Conservation (phyloP, 2,888 invertebrate genomes). For the Sarcophaga rosellei region DNA sequence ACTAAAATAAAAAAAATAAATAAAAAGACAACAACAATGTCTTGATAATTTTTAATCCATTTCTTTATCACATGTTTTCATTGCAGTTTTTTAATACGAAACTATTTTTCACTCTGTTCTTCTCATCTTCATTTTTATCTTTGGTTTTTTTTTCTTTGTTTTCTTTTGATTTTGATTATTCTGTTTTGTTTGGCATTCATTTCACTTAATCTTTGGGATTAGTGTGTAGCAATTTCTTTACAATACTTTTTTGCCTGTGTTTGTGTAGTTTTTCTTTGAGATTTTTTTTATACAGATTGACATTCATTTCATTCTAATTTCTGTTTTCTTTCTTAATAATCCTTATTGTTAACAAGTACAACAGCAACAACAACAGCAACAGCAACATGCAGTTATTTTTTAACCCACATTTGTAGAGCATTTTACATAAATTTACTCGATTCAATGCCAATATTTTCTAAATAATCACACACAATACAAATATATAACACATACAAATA, state of each 20-base stretch:
- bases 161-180: not conserved
- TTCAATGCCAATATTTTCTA: not conserved
- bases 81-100: not conserved
- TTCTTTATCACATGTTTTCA: conserved; percentile 43
- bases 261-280: not conserved
- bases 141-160: not conserved
- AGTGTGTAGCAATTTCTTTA: conserved; percentile 12
- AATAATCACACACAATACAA: not conserved
- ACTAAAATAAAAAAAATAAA: not conserved
- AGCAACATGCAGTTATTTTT: not conserved
- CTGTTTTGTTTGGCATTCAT: conserved; percentile 43
- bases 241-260: not conserved
- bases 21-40: not conserved
- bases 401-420: not conserved
- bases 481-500: too few relatives aligned
- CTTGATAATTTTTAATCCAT: conserved; percentile 50
- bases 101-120: too few relatives aligned
- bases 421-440: not conserved
- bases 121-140: not conserved
- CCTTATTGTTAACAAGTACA: not conserved
- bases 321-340: not conserved
- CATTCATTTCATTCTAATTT: conserved; percentile 24
- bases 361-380: not conserved
- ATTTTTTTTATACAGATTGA: conserved; percentile 31
- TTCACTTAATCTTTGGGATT: conserved; percentile 56